Base-by-base conservation (phyloP, 1,140 invertebrate species). In the Caenorhabditis latens region DNA sequence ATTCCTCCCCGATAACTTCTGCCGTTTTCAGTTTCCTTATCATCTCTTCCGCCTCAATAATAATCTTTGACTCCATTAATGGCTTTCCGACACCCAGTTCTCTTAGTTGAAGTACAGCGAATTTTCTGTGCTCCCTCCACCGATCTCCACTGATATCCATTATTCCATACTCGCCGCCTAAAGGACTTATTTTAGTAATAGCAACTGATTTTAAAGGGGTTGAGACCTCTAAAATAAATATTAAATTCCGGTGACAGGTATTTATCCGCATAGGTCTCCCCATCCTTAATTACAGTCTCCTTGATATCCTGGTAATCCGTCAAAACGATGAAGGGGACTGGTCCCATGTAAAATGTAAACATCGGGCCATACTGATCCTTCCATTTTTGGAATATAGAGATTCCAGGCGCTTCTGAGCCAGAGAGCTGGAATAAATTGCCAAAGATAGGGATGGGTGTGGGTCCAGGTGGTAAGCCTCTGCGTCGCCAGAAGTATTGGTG, bases 51-150 rank as follows among this genome's bases (percentile, higher is more conserved):
- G 87, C 55, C 84, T 90, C 90, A 43, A 48, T 42, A 5, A 89
- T 71, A 24, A 90, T 88, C 67, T 88, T 40, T 14, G 71, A 88
- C 57, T 90, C 82, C 84, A 89, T 88, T 14, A 84, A 13, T 40
- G 90, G 83, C 48, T 92, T 93, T 11, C 93, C 93, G 16, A 93
- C 96, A 13, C 97, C 97, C 89, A 98, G 96, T 88, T 95, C 95
- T 50, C 96, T 94, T 2, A 98, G 94, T 86, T 96, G 95, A 88
- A 96, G 95, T 90, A 97, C 96, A 21, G 97, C 94, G 93, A 98
- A 98, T 86, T 95, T 95, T 83, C 97, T 94, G 92, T 98, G 96
- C 88, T 96, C 96, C 92, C 96, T 96, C 97, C 97, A 98, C 89
- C 97, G 93, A 85, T 95, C 95, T 84, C 97, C 97, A 89, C 96